phyloP scores from a whole-genome alignment of 2,888 invertebrate genomes.

The Conistra vaccinii region DNA sequence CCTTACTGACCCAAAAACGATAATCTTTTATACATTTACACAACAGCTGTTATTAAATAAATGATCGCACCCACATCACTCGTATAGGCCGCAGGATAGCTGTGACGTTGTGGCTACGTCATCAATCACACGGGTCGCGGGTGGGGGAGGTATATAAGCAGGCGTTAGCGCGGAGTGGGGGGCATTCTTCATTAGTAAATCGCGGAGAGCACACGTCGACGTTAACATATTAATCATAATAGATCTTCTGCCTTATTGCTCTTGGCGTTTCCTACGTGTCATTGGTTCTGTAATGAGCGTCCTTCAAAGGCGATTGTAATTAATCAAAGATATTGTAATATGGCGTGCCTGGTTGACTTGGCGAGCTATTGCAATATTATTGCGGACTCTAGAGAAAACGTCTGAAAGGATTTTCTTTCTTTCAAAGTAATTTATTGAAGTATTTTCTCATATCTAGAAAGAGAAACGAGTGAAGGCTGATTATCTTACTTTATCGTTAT shows the following conservation, averaged over 20 bases:
- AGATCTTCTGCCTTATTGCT: slow-evolving; percentile 72
- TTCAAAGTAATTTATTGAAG: slow-evolving; percentile 13
- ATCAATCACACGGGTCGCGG: slow-evolving; percentile 82
- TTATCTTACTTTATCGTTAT: slow-evolving; percentile 11
- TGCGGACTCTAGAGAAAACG: not conserved
- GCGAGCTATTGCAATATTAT: slow-evolving; percentile 16
- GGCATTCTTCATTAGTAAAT: slow-evolving; percentile 83
- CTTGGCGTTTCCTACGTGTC: slow-evolving; percentile 68
- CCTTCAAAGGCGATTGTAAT: slow-evolving; percentile 60
- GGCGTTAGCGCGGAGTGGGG: slow-evolving; percentile 71
- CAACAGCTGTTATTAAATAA: slow-evolving; percentile 75
- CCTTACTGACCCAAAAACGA: slow-evolving; percentile 66
- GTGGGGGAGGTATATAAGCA: slow-evolving; percentile 74
- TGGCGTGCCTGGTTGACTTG: slow-evolving; percentile 24
- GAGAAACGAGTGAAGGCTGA: not conserved
- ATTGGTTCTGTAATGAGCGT: slow-evolving; percentile 70
- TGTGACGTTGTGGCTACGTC: slow-evolving; percentile 81
- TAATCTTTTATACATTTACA: slow-evolving; percentile 69
- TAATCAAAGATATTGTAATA: slow-evolving; percentile 66
- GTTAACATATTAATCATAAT: slow-evolving; percentile 81
- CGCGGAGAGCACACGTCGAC: slow-evolving; percentile 77
- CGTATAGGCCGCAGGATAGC: slow-evolving; percentile 71
- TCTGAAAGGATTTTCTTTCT: slow-evolving; percentile 13
- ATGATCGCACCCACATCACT: slow-evolving; percentile 82
- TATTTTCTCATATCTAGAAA: slow-evolving; percentile 18